Base-by-base conservation (phyloP, 2,888 invertebrate genomes). In the Lathronympha strigana region DNA sequence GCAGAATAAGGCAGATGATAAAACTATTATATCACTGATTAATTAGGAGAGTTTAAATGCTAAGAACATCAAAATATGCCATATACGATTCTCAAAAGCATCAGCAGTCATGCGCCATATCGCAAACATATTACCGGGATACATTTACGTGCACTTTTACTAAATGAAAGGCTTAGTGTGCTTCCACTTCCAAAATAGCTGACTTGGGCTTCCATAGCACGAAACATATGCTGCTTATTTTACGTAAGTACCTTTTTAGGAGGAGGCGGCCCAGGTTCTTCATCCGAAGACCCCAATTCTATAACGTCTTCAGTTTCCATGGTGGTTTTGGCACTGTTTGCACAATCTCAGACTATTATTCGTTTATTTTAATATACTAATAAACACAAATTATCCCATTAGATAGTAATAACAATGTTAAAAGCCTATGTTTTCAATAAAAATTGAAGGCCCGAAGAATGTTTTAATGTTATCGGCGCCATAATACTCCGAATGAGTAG, bases 201-300 rank as follows among this genome's bases (percentile, higher is more conserved):
- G 5, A 40, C 11, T 38, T 51, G 13, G 19, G 28, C 17, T 8
- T 11, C 19, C n/a, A 31, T 5, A 21, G 4, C 21, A 45, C 25
- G 28, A 25, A 54, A 25, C 38, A 54, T 15, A 54, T 28, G 15
- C 23, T 9, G 8, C 3, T 19, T n/a, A 38, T 23, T 53, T 17
- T 17, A 33, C n/a, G 13, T 43, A 33, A 23, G 11, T 73, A 92
- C 92, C 82, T 84, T 89, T 74, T 90, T 91, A 15, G 83, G 54
- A 5, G 69, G 82, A 25, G 80, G 81, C 70, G 90, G 88, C 72
- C 83, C 81, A 11, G 81, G 70, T 63, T 92, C 92, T 69, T 92
- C 92, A 63, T 92, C 92, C 45, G 92, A 92, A 72, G 92, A 92
- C 50, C 83, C 90, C 72, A 91, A 79, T 76, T 90, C 90, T 68